Base-by-base conservation (phyloP, 2,797 vertebrate genomes). In the Sebastiscus albofasciatus region DNA sequence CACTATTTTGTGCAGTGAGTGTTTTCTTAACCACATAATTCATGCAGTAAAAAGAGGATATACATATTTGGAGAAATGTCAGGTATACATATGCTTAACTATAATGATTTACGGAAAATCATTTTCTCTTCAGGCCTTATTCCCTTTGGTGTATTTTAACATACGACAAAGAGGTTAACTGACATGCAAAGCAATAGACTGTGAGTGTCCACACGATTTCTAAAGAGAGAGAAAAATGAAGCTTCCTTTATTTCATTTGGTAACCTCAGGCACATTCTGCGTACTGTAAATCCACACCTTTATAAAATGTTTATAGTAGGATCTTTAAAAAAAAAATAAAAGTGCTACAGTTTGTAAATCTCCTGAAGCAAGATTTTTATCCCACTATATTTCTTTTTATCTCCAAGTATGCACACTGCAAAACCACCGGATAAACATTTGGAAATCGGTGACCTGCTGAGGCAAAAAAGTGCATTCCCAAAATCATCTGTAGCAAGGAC, bases 401-500 rank as follows among this genome's bases (percentile, higher is more conserved):
- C 69, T 69, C 6, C 27, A 26, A 42, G 58, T 72, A 66, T 71
- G 24, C 60, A 66, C 71, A 60, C 49, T 58, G 31, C 20, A 71
- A 76, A 68, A 55, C 36, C 29, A 46, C 20, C 0, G 5, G 59
- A 79, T 49, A 67, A 67, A 75, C 65, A 66, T 34, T 67, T 72
- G 36, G 4, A 75, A 73, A 79, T 70, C 36, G 59, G 49, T 42
- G 27, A 54, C 33, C 39, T 54, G 31, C 9, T 34, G 56, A 75
- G 14, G 52, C 26, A 60, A 62, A 52, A 60, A 68, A 55, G 29
- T 13, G 67, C 24, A 46, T 26, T 73, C 49, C n/a, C 8, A 67
- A 61, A 84, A 58, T 56, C 39, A 71, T 79, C 29, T 56, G 26
- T n/a, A 60, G 56, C 74, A 81, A 73, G 70, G 33, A 71, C 72